phyloP scores from a whole-genome alignment of 2,888 invertebrate species.

The Emmelina monodactyla region DNA sequence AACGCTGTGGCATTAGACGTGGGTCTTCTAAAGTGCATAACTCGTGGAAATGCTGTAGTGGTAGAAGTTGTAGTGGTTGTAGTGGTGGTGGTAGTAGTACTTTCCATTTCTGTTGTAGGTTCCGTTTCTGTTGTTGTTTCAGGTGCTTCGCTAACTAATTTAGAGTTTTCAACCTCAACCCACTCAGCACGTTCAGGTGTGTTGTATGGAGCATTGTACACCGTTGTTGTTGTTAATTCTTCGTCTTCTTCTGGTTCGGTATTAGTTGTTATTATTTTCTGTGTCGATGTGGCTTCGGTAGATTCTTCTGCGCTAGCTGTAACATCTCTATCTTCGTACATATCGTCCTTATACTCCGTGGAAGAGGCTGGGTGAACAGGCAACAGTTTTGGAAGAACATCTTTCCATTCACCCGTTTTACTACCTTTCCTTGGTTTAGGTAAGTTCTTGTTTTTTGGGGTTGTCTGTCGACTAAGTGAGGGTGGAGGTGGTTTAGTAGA shows the following conservation, averaged over 20 bases:
- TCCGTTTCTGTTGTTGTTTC: conserved; percentile 7
- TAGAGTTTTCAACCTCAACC: too few species aligned
- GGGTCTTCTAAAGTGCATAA: conserved; percentile 21
- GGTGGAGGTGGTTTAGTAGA: too few species aligned
- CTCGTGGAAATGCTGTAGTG: conserved; percentile 2
- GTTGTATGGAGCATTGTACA: conserved; percentile 9
- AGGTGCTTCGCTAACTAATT: conserved; percentile 9
- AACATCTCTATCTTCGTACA: too few species aligned
- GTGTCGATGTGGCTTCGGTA: neutral
- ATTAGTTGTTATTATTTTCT: neutral
- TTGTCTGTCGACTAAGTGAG: too few species aligned
- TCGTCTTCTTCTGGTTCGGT: conserved; percentile 12
- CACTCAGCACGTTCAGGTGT: too few species aligned
- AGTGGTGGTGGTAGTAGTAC: neutral
- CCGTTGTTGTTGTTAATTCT: conserved; percentile 24
- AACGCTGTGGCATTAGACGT: conserved; percentile 28
- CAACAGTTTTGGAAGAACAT: conserved; percentile 27
- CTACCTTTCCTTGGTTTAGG: conserved; percentile 36
- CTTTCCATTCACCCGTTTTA: conserved; percentile 38
- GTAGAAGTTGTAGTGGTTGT: neutral
- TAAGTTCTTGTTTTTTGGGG: too few species aligned
- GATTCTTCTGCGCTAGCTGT: conserved; percentile 17
- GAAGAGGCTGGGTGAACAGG: too few species aligned
- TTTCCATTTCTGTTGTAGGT: conserved; percentile 5
- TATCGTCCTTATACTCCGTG: too few species aligned